Base-by-base conservation (phyloP, 2,888 invertebrate genomes). In the Drosophila melanosoma region DNA sequence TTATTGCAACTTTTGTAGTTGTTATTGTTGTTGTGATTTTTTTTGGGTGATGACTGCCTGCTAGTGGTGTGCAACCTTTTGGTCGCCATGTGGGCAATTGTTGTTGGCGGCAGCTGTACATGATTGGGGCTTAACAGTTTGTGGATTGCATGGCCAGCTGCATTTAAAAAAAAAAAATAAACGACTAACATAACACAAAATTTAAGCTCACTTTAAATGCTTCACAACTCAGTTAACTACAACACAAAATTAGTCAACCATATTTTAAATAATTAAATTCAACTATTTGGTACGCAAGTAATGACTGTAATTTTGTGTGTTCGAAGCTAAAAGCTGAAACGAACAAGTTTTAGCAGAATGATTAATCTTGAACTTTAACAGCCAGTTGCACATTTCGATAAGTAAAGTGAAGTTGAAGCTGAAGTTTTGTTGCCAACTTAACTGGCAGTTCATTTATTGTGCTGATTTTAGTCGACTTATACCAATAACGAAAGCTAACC, bases 101-200 rank as follows among this genome's bases (percentile, higher is more conserved):
- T 57, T 77, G 73, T 35, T 51, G 74, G 48, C 11, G 60, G 49
- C 66, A 75, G 51, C 75, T 72, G 67, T 38, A 80, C 83, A 80
- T 70, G 83, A 83, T 81, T 82, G 83, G 70, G 81, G 62, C 63
- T 64, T 76, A 78, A 74, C 52, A 49, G 63, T 67, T 54, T 58
- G 59, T 42, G 73, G 62, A 15, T 26, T 67, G 45, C 75, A 52
- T 26, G 60, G 58, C 58, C 54, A 54, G 60, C 48, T 76, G 75
- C 59, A 54, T 64, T 79, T 62, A 23, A 8, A 38, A 56, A 23
- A 8, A 38, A 56, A 60, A 63, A n/a, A 45, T 57, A 49, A 20
- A n/a, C 65, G 42, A 69, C 29, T 29, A 29, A 29, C 0, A 29
- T 29, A 29, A 29, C 29, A 29, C 5, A 29, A 74, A 52, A 74